Evolutionary conservation across 2,113 vertebrate species (phyloP).

Genomic region (Eubucco bourcierii): DNA sequence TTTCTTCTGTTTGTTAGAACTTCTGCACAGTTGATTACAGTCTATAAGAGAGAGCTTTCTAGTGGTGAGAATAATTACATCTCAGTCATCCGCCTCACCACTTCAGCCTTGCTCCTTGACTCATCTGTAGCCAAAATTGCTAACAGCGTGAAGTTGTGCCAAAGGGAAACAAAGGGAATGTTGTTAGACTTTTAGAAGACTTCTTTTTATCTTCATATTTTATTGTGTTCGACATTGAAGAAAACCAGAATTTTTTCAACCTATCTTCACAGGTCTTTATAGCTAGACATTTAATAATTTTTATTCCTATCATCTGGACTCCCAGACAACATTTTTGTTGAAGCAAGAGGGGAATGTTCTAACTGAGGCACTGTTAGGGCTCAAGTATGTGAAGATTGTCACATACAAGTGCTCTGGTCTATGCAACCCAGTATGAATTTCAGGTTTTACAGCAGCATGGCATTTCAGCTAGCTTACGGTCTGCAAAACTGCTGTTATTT

Average conservation of each 20-base stretch:
- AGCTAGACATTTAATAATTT: neutral
- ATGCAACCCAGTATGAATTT: neutral
- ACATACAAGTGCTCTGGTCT: neutral
- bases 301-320: neutral
- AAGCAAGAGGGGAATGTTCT: neutral
- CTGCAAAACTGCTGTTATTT: neutral
- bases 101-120: neutral
- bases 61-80: neutral
- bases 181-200: neutral
- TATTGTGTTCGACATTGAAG: neutral
- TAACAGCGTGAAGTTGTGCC: neutral
- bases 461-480: neutral
- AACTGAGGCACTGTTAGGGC: neutral
- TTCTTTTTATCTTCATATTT: neutral
- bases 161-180: neutral
- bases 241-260: neutral
- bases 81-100: rapidly evolving
- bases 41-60: neutral
- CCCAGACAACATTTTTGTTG: neutral
- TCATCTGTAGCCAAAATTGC: neutral
- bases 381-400: neutral
- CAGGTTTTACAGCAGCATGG: neutral
- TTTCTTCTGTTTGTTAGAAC: neutral
- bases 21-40: neutral
- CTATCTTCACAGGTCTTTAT: neutral